Conservation (phyloP, 1,140 invertebrate species). For the Scaptomyza graminum region DNA sequence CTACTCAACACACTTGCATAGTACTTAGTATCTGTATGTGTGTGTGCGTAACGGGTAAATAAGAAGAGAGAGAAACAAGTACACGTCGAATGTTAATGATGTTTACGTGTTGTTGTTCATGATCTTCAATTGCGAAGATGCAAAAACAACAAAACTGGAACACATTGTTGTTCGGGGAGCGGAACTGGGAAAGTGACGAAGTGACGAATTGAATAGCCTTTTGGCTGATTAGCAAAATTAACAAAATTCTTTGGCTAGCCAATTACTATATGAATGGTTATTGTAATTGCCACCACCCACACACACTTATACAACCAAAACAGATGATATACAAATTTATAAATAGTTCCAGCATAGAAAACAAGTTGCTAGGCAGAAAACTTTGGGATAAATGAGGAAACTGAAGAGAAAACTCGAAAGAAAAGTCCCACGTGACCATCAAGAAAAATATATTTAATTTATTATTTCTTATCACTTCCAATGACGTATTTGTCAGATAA, state of each 20-base stretch:
- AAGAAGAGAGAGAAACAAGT: slow-evolving; percentile 6
- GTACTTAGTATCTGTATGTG: background rate
- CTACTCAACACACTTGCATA: background rate
- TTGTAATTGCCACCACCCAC: background rate
- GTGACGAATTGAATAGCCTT: slow-evolving; percentile 17
- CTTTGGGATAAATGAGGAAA: background rate
- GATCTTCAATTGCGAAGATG: slow-evolving; percentile 27
- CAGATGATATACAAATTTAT: slow-evolving; percentile 7
- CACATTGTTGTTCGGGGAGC: background rate
- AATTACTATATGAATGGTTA: background rate
- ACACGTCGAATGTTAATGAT: slow-evolving; percentile 33
- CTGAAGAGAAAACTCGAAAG: background rate
- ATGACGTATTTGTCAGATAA: too few relatives aligned
- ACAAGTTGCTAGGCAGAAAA: background rate
- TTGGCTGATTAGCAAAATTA: slow-evolving; percentile 4
- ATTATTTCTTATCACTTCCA: too few relatives aligned
- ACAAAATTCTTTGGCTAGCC: background rate
- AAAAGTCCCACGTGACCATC: too few relatives aligned
- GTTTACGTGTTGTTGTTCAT: slow-evolving; percentile 12
- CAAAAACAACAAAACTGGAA: background rate
- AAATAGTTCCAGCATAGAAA: slow-evolving; percentile 15
- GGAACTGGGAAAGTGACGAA: slow-evolving; percentile 36
- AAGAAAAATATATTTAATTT: too few relatives aligned
- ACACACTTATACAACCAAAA: background rate
- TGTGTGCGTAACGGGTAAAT: background rate